A percentile compares a stretch with the other conserved stretches of the same genome.
Evolutionary conservation across 2,797 vertebrate species (phyloP).

Genomic region (Enteromius fasciolatus): DNA sequence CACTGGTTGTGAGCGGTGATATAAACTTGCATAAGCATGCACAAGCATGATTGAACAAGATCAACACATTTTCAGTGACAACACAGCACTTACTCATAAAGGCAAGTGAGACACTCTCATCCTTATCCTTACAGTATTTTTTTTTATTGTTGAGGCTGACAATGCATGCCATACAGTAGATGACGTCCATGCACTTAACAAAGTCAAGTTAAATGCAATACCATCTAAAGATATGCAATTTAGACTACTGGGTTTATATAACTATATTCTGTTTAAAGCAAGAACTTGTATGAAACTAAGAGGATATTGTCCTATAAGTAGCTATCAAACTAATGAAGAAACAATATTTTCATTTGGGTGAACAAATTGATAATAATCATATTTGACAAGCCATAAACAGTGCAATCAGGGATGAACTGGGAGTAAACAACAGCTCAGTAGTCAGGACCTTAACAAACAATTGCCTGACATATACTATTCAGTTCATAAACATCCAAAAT

Average conservation of each 20-base stretch:
- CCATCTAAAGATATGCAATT: not conserved
- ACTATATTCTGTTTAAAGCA: not conserved
- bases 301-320: not conserved
- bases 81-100: not conserved
- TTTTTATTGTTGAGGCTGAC: not conserved
- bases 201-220: not conserved
- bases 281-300: not conserved
- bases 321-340: not conserved
- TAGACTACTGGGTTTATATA: not conserved
- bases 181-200: not conserved
- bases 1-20: not conserved
- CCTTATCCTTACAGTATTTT: not conserved
- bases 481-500: slow-evolving; percentile 10
- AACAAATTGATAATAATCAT: slow-evolving; percentile 4
- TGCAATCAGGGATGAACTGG: not conserved
- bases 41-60: not conserved
- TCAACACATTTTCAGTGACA: not conserved
- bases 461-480: not conserved
- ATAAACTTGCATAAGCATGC: not conserved
- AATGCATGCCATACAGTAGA: not conserved
- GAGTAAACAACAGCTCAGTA: not conserved
- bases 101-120: not conserved
- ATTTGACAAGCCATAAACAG: not conserved
- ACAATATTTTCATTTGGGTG: not conserved
- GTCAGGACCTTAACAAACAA: not conserved